phyloP scores from a whole-genome alignment of 2,888 invertebrate species.

The Drosophila atripex region DNA sequence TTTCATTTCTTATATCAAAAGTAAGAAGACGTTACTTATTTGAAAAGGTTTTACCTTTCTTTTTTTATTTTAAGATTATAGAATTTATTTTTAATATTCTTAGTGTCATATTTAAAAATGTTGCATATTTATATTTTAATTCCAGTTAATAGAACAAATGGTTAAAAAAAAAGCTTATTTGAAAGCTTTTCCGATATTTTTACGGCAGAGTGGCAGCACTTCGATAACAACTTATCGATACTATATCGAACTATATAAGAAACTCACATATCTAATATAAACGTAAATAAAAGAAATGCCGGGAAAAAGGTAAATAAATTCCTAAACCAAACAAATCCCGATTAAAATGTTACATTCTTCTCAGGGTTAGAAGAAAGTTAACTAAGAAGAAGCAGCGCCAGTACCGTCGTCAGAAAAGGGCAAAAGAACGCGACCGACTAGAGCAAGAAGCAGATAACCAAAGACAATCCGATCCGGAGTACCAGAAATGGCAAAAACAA shows the following conservation, averaged over 20 bases:
- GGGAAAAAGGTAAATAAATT: conserved; percentile 20
- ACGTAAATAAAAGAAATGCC: conserved; percentile 14
- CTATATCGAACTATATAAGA: neutral
- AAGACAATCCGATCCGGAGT: conserved; percentile 36
- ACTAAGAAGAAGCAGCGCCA: conserved; percentile 90
- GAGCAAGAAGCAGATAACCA: conserved; percentile 16
- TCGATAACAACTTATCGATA: neutral
- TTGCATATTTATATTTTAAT: too few species aligned
- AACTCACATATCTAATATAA: neutral
- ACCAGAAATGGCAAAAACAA: conserved; percentile 77
- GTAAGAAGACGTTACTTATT: too few species aligned
- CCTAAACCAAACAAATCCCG: fast-evolving
- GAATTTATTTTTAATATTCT: too few species aligned
- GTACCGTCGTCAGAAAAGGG: conserved; percentile 86
- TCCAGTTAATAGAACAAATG: too few species aligned
- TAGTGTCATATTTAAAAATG: too few species aligned
- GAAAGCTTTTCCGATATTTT: neutral
- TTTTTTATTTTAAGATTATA: too few species aligned
- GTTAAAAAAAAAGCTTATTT: neutral
- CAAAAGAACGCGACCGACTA: conserved; percentile 86
- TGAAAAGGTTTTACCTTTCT: too few species aligned
- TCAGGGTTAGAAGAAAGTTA: conserved; percentile 88
- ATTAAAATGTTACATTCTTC: neutral
- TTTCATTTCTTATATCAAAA: too few species aligned
- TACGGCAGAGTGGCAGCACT: neutral